Evolutionary conservation across 2,113 vertebrate genomes (phyloP).

Genomic region (Camelus dromedarius): DNA sequence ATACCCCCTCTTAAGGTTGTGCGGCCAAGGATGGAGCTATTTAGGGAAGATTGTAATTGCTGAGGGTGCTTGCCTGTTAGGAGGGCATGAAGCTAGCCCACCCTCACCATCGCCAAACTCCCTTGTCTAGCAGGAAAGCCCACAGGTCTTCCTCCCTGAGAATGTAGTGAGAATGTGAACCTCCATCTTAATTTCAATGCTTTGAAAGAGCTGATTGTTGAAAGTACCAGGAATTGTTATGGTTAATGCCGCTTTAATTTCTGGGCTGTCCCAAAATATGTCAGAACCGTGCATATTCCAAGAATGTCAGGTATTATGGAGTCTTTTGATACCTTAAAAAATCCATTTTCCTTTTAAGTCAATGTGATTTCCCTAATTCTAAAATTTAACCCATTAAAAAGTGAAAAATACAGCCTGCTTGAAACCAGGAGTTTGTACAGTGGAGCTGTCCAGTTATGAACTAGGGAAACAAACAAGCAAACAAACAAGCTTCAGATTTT

Average conservation of each 20-base stretch:
- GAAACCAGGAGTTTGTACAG: neutral
- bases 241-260: neutral
- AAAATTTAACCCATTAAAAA: neutral
- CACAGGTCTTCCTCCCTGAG: neutral
- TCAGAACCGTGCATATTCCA: neutral
- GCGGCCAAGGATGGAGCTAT: no score
- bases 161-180: neutral
- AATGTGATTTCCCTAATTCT: neutral
- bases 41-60: neutral
- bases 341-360: neutral
- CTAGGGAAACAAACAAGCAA: neutral
- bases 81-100: neutral
- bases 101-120: neutral
- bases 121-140: neutral
- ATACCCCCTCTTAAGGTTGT: accelerated
- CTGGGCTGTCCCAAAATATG: neutral
- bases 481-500: neutral
- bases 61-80: neutral
- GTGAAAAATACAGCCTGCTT: neutral
- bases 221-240: neutral
- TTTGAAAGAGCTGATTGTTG: neutral
- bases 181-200: neutral
- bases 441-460: neutral
- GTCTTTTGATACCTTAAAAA: neutral
- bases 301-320: accelerated